Percentiles rank a stretch among this genome's conserved stretches.
Evolutionary conservation across 2,113 vertebrate genomes (phyloP).

Genomic region (Leucosticte australis): DNA sequence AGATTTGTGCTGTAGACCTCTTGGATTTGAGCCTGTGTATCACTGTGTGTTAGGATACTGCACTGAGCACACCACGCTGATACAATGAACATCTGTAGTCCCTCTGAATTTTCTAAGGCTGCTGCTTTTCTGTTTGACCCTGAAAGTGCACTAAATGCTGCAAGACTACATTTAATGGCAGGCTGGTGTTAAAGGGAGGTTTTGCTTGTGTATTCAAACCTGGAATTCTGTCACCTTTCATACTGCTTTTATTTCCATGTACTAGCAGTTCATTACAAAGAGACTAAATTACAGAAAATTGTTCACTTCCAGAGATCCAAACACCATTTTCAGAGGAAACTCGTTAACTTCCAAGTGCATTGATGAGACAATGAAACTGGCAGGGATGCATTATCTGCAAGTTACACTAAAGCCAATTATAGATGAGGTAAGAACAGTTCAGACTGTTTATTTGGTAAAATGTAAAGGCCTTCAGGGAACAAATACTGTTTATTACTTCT

Average conservation of each 20-base stretch:
- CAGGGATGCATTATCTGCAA: constrained; percentile 96
- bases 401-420: constrained; percentile 94
- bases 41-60: not conserved
- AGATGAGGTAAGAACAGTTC: constrained; percentile 84
- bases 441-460: not conserved
- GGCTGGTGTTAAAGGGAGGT: not conserved
- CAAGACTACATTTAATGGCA: not conserved
- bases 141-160: not conserved
- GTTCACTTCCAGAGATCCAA: constrained; percentile 87
- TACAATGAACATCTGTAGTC: not conserved
- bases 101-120: not conserved
- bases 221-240: not conserved
- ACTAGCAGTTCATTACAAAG: not conserved
- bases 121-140: not conserved
- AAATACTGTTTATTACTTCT: not conserved
- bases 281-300: constrained; percentile 6
- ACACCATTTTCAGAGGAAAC: constrained; percentile 98
- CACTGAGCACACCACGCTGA: not conserved
- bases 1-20: not conserved
- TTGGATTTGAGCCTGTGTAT: not conserved
- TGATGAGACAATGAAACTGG: constrained; percentile 98
- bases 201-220: not conserved
- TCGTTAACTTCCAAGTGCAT: constrained; percentile 98
- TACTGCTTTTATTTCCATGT: not conserved
- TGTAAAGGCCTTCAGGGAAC: not conserved